These are phyloP conservation scores for Saguinus midas DNA, from an alignment of 2,113 vertebrate genomes.

Conservation along the genomic window DNA sequence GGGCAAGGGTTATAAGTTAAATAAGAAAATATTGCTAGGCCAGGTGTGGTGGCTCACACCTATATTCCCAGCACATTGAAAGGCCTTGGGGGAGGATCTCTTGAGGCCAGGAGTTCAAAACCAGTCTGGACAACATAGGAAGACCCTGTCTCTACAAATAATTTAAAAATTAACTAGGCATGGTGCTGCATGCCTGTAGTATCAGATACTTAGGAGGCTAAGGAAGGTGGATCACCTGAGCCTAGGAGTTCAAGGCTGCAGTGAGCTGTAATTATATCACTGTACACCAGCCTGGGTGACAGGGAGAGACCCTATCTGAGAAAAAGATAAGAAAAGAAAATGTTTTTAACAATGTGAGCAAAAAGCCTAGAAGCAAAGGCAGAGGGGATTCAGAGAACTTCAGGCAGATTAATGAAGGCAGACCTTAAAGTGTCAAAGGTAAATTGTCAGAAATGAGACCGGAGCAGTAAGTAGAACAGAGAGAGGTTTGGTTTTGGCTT, in stretches of 20 bases:
- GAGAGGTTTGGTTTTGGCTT: not conserved
- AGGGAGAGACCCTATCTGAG: not conserved
- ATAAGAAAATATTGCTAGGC: not conserved
- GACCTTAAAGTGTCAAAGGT: not conserved
- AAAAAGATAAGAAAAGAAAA: not conserved
- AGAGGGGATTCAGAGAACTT: not conserved
- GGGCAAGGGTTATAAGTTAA: not conserved
- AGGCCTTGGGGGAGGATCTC: too few species aligned
- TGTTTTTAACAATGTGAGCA: not conserved
- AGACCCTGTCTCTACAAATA: too few species aligned
- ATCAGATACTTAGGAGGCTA: too few species aligned
- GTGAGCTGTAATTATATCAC: too few species aligned
- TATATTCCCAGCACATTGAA: too few species aligned
- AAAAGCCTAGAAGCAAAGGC: constrained; percentile 9
- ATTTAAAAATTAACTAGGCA: too few species aligned
- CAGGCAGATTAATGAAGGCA: not conserved
- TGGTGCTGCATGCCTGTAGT: too few species aligned
- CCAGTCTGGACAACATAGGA: too few species aligned
- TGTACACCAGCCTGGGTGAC: too few species aligned
- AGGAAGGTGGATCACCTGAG: too few species aligned
- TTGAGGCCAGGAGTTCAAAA: too few species aligned
- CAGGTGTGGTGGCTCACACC: not conserved
- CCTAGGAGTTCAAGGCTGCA: too few species aligned
- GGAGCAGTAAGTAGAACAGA: not conserved
- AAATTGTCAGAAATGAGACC: not conserved